Evolutionary conservation across 2,797 vertebrate genomes (phyloP), one percentile per base, ranked within the genome.

Genomic region (Pseudochromis fuscus): DNA sequence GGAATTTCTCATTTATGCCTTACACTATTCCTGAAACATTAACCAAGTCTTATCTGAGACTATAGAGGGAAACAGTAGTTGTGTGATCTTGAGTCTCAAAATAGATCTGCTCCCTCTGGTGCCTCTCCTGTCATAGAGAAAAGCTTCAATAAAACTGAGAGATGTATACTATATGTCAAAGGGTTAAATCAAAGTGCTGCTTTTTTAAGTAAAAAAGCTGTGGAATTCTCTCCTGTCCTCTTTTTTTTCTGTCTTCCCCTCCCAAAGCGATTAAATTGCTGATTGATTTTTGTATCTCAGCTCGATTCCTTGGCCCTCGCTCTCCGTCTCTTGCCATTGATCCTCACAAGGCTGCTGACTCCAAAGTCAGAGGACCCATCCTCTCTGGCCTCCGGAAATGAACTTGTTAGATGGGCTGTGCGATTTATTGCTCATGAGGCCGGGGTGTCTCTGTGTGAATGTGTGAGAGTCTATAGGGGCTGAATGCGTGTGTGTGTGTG

Each of bases 241-340:
- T 66, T 81, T 85, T 87, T 70, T 89, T 87, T 70, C 77, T 58
- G 58, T 70, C 81, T 75, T 67, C 87, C 82, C 86, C 79, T 87
- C 87, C 83, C 65, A 48, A 92, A 93, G 92, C 88, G 91, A 94
- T 94, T 94, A 94, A 94, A 93, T 93, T 92, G 91, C 92, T 93
- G 92, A 95, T 95, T 94, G 94, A 95, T 95, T 95, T 95, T 93
- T 91, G 91, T 90, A 92, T 93, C 89, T 92, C 87, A 60, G 91
- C 91, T 94, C 92, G 82, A 94, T 93, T 92, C 89, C 76, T 86
- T 86, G 88, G 87, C 87, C 88, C 89, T 91, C 86, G 57, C 90
- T 90, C 91, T 84, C 86, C 84, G 86, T 92, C 92, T 93, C 88
- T 84, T 70, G 85, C 90, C 91, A 94, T 94, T 94, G 94, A 95